phyloP scores from a whole-genome alignment of 2,113 vertebrate genomes.

The Tachysurus fulvidraco region DNA sequence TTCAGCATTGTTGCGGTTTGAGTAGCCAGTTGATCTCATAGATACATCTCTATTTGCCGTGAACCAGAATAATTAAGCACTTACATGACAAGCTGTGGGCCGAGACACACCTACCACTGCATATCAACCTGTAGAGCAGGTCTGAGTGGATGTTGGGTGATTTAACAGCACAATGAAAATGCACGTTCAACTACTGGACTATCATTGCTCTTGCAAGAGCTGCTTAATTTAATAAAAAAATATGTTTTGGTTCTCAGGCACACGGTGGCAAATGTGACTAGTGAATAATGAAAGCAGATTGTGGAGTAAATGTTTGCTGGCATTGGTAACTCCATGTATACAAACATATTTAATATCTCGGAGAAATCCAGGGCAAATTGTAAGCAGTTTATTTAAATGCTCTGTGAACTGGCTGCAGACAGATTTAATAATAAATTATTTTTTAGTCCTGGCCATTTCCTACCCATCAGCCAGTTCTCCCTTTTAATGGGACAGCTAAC shows the following conservation, averaged over 20 bases:
- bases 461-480: neutral
- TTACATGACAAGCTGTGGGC: neutral
- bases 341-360: neutral
- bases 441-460: neutral
- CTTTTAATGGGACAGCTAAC: neutral
- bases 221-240: neutral
- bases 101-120: neutral
- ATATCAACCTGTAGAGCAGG: neutral
- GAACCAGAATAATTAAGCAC: neutral
- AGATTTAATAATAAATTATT: neutral
- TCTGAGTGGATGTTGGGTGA: neutral
- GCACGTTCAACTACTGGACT: neutral
- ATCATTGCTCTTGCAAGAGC: neutral
- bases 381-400: neutral
- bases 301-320: neutral
- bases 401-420: neutral
- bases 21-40: neutral
- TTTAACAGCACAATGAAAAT: neutral
- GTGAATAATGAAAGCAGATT: neutral
- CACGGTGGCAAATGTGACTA: neutral
- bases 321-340: neutral
- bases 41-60: neutral
- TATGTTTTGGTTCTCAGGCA: neutral
- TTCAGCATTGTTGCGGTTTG: neutral
- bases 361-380: neutral